Evolutionary conservation across 2,113 vertebrate species (phyloP), one percentile per base, ranked within the genome.

Genomic region (Thunnus maccoyii): DNA sequence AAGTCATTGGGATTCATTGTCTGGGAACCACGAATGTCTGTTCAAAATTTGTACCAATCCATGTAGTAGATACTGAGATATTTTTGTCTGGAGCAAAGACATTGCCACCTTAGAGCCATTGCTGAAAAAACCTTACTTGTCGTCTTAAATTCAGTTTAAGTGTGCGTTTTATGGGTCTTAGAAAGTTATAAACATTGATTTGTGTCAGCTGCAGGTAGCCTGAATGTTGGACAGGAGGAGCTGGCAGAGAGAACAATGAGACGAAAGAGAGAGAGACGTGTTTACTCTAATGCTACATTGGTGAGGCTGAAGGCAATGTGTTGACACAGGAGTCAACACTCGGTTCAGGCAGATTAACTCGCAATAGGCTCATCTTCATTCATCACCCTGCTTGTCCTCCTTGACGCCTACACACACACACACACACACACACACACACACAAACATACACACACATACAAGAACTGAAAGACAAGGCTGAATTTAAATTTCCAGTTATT

Each of bases 321-420:
- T 71, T 1, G 18, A 80, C 78, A 48, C 55, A 74, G 72, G 74
- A 84, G 74, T 69, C 82, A 58, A 46, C 57, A 25, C 66, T 10
- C 12, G 16, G 76, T 79, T 83, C 74, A 75, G 51, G 65, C 82
- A 82, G 76, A 88, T 88, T 84, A 88, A 67, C 72, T 86, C 10
- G 0, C 84, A 83, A 79, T 76, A 32, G 75, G 68, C 85, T 90
- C 86, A 86, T 91, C 73, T 85, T 81, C 83, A 88, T 91, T 89
- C 85, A 85, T 80, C 64, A 48, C 60, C 22, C 47, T 2, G 58
- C 63, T 76, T 47, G 52, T 84, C 82, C 32, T 70, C 20, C 11
- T 62, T 60, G 41, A 72, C 18, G 0, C 36, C 8, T 58, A 44
- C 64, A 51, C 52, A 47, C 18, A 36, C 7, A 62, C 20, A 51